Evolutionary conservation across 2,888 invertebrate species (phyloP), one percentile per base, ranked within the genome.

Genomic region (Strigamia transsilvanica): DNA sequence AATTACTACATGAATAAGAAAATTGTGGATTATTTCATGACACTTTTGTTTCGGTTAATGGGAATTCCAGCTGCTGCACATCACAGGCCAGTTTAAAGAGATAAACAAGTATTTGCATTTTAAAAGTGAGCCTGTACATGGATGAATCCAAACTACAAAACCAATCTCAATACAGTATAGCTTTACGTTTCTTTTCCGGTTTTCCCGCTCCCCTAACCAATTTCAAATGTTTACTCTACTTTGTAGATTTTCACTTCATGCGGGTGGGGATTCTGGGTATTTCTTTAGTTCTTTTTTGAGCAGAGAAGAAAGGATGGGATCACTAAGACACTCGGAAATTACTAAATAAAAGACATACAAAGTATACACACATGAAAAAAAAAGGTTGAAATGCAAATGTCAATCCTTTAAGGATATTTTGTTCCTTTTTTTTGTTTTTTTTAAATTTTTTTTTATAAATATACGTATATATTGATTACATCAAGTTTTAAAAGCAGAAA

Each of bases 281-380:
- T 27, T 73, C 32, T 2, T 73, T 73, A 27, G 9, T 13, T 15
- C n/a, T 15, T 73, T 73, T 73, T 73, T 73, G 73, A 73, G 73
- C 73, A 73, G 73, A 73, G 73, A 73, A 73, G 73, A 73, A 73
- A 73, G 73, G 73, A 73, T 73, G 73, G 73, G 73, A 27, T 73
- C 73, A 73, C 73, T 73, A 73, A 73, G 73, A 73, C 73, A 73
- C 73, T 73, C 73, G 73, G 73, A 73, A 73, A 73, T 73, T 73
- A 73, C 73, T 73, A 73, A 73, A 27, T 27, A 73, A 66, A 27
- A 73, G 15, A 56, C 56, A 56, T 56, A 56, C 18, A 56, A 56
- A 56, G 56, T n/a, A 32, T 32, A 32, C 73, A 73, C 27, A 73
- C 73, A 32, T 13, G 32, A 2, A 73, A 73, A 73, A 73, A 73